Evolutionary conservation across 2,797 vertebrate species (phyloP).

Genomic region (Cossypha niveicapilla): DNA sequence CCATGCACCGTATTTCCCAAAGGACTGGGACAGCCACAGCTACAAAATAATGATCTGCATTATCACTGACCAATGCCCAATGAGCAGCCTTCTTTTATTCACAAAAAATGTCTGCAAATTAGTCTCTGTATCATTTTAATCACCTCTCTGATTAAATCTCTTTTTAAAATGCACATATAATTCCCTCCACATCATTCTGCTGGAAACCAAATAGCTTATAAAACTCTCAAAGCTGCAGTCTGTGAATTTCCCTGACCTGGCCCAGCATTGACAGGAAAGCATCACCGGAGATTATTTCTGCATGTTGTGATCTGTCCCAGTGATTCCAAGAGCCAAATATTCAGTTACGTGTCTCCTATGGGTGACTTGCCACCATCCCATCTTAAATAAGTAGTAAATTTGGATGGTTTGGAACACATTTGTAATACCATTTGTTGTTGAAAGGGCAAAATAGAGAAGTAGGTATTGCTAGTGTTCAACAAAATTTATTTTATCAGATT

Average conservation of each 20-base stretch:
- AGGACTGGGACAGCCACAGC: background rate
- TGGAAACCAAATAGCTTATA: background rate
- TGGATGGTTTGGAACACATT: background rate
- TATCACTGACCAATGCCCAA: background rate
- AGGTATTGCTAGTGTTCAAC: background rate
- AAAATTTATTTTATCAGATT: background rate
- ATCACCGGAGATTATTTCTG: background rate
- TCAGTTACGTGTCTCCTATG: background rate
- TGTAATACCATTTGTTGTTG: background rate
- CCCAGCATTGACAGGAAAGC: background rate
- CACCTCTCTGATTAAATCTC: background rate
- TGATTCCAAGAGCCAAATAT: background rate
- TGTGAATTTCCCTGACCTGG: background rate
- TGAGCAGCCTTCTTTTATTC: background rate
- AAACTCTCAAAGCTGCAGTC: background rate
- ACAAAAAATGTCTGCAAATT: background rate
- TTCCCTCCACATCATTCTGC: background rate
- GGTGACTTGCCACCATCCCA: background rate
- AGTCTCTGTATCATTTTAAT: background rate
- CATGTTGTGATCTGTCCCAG: background rate
- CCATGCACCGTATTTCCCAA: background rate
- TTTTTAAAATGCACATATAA: background rate
- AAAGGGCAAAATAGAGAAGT: background rate
- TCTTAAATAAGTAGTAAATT: background rate
- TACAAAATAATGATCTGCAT: background rate